Conservation (phyloP, 2,888 invertebrate species). For the Stenichneumon culpator region DNA sequence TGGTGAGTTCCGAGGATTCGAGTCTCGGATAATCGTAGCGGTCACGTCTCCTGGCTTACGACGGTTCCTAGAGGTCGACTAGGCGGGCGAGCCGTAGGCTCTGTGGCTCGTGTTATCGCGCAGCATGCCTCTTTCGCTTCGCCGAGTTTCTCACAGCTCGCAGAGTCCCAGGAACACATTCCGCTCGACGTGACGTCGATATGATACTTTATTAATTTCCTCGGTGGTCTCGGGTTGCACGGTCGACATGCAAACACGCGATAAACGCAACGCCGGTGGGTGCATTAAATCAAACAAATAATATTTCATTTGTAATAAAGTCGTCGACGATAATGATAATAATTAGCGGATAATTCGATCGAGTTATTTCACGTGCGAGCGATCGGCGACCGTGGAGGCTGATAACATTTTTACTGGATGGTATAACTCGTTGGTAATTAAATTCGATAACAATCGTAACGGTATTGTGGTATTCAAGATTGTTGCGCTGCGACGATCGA, state of each 20-base stretch:
- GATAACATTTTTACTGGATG: background rate
- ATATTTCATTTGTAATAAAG: slow-evolving; percentile 4
- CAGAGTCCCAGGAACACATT: slow-evolving; percentile 64
- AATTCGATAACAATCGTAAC: slow-evolving; percentile 14
- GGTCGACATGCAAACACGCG: slow-evolving; percentile 32
- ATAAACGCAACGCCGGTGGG: slow-evolving; percentile 24
- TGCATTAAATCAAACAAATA: slow-evolving; percentile 12
- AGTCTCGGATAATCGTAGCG: slow-evolving; percentile 44
- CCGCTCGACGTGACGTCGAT: slow-evolving; percentile 62
- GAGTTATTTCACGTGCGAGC: background rate
- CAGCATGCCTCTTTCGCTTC: slow-evolving; percentile 53
- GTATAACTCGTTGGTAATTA: slow-evolving; percentile 3
- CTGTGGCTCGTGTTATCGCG: slow-evolving; percentile 49
- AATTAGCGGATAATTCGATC: slow-evolving; percentile 1
- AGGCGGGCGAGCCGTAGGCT: slow-evolving; percentile 36
- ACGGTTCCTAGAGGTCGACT: slow-evolving; percentile 36
- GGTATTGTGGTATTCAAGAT: background rate
- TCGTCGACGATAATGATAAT: background rate
- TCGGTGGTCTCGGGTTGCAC: slow-evolving; percentile 26
- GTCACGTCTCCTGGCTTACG: slow-evolving; percentile 45
- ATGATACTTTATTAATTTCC: slow-evolving; percentile 66
- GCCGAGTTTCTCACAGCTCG: slow-evolving; percentile 54
- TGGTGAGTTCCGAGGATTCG: slow-evolving; percentile 56
- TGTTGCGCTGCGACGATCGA: background rate
- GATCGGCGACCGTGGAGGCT: background rate